Evolutionary conservation across 2,888 invertebrate genomes (phyloP).

Genomic region (Dichetophora obliterata): DNA sequence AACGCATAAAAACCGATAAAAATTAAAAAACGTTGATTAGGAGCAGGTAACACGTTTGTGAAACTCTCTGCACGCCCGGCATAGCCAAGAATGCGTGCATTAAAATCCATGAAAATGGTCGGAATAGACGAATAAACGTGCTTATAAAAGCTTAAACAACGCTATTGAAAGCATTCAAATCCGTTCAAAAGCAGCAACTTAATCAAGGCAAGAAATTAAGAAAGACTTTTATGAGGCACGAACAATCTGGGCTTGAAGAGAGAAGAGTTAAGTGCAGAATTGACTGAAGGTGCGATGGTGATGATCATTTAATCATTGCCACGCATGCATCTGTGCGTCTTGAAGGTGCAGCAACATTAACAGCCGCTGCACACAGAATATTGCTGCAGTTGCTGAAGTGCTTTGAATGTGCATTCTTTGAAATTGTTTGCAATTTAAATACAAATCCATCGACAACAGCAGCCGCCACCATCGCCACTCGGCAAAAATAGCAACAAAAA

Average conservation of each 20-base stretch:
- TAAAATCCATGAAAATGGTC: neutral
- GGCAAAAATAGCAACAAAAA: slow-evolving; percentile 1
- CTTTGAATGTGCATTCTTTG: slow-evolving; percentile 13
- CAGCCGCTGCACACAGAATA: neutral
- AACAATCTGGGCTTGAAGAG: neutral
- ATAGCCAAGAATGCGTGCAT: neutral
- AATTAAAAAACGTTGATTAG: slow-evolving; percentile 9
- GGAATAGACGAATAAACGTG: slow-evolving; percentile 2
- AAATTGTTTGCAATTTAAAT: slow-evolving; percentile 27
- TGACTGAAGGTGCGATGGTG: neutral
- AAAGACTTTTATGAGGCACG: slow-evolving; percentile 14
- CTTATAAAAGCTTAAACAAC: slow-evolving; percentile 13
- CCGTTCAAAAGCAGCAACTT: slow-evolving; percentile 16
- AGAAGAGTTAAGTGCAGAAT: too few species aligned
- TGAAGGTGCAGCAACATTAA: neutral
- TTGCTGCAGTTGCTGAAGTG: slow-evolving; percentile 14
- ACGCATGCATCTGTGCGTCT: neutral
- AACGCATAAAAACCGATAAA: slow-evolving; percentile 48
- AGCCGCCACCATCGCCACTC: neutral
- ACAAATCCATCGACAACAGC: slow-evolving; percentile 5
- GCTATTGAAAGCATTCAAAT: slow-evolving; percentile 20
- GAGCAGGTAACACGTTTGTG: neutral
- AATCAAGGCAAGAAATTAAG: slow-evolving; percentile 24
- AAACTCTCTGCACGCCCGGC: neutral
- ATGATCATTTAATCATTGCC: slow-evolving; percentile 32